Evolutionary conservation across 2,797 vertebrate genomes (phyloP).

Genomic region (Myiothlypis coronata): DNA sequence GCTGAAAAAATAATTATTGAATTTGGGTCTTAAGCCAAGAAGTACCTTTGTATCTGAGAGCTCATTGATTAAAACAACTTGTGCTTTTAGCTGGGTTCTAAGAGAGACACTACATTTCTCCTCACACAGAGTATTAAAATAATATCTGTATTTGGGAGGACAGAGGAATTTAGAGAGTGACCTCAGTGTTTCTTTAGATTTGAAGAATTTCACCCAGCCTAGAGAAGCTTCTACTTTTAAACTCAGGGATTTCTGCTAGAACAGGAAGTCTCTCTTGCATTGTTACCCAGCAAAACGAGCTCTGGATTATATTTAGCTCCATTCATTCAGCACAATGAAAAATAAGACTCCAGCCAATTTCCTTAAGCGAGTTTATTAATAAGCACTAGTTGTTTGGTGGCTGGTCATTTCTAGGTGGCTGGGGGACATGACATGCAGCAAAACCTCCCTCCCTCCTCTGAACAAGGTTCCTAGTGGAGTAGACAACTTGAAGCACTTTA

Average conservation of each 20-base stretch:
- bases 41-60: conserved; percentile 31
- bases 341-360: conserved; percentile 47
- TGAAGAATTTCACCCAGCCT: conserved; percentile 34
- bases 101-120: neutral
- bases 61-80: conserved; percentile 40
- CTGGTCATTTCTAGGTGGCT: neutral
- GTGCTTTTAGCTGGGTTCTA: conserved; percentile 6
- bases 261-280: conserved; percentile 56
- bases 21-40: conserved; percentile 35
- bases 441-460: neutral
- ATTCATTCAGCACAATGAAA: conserved; percentile 58
- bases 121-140: neutral
- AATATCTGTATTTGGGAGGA: neutral
- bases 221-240: conserved; percentile 21
- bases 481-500: neutral
- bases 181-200: conserved; percentile 22
- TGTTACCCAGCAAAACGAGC: conserved; percentile 33
- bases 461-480: neutral
- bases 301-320: conserved; percentile 64
- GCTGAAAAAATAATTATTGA: conserved; percentile 57
- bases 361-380: conserved; percentile 48
- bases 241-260: conserved; percentile 24
- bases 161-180: conserved; percentile 2
- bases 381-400: neutral
- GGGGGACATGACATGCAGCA: neutral